Percentiles rank a stretch among this genome's conserved stretches.
Conservation (phyloP, 2,888 invertebrate species). For the Atrina japonica region DNA sequence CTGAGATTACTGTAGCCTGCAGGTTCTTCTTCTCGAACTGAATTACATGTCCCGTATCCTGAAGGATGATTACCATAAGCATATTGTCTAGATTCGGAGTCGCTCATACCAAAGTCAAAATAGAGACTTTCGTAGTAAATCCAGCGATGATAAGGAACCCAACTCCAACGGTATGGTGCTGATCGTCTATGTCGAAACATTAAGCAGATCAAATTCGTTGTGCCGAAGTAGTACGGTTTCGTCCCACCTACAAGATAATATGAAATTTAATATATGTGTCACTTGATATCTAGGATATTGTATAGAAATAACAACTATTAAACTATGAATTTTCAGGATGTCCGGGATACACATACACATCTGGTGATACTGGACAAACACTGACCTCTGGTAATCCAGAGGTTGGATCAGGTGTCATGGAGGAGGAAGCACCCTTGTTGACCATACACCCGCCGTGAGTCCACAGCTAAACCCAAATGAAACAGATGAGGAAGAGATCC, state of each 20-base stretch:
- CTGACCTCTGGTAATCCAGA: too few relatives aligned
- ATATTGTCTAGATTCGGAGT: background rate
- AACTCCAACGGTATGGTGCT: conserved; percentile 18
- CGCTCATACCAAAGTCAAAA: conserved; percentile 14
- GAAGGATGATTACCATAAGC: conserved; percentile 1
- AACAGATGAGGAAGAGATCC: too few relatives aligned
- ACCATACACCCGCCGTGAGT: too few relatives aligned
- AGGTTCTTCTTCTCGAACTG: conserved; percentile 3
- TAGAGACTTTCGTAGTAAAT: conserved; percentile 17
- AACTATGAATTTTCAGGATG: too few relatives aligned
- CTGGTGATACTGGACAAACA: too few relatives aligned
- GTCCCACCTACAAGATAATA: conserved; percentile 3
- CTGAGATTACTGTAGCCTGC: conserved; percentile 22
- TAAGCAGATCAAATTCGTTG: conserved; percentile 27
- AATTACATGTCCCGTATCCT: background rate
- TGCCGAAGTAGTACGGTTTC: conserved; percentile 31
- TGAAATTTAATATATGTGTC: too few relatives aligned
- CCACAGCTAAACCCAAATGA: too few relatives aligned
- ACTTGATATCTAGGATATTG: too few relatives aligned
- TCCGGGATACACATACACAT: too few relatives aligned
- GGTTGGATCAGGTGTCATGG: too few relatives aligned
- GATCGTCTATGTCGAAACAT: conserved; percentile 3
- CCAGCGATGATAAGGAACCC: conserved; percentile 19
- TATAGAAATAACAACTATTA: too few relatives aligned
- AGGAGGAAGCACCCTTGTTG: too few relatives aligned